Evolutionary conservation across 2,113 vertebrate species (phyloP), one percentile per base, ranked within the genome.

Genomic region (Alexandromys fortis): DNA sequence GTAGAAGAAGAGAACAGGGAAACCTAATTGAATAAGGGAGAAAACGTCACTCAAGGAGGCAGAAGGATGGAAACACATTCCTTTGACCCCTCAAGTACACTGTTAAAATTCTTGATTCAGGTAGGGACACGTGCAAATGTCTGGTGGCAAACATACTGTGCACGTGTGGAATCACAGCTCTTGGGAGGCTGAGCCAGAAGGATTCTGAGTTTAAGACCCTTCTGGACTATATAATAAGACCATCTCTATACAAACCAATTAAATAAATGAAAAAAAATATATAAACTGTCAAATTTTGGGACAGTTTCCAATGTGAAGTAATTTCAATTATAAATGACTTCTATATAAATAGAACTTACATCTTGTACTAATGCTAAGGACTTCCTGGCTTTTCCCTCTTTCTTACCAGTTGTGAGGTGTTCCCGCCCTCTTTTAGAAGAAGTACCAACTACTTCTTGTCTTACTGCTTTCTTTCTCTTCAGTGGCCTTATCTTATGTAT

Each of bases 401-500:
- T 88, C 49, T 72, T 8, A 52, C 67, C 22, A 68, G 1, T 45
- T 14, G 55, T 24, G 13, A 90, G 12, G 61, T 61, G 16, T 58
- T 85, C 4, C 26, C n/a, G 42, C 49, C 45, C 83, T 21, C 30
- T 70, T 85, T n/a, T n/a, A n/a, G 24, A 49, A 93, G 61, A 91
- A 47, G 42, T 7, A 45, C 61, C n/a, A 89, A 67, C 67, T 77
- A 75, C 77, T 61, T 30, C 45, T 86, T 82, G 55, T 52, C 73
- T 42, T 52, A 58, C 28, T 67, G 61, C 45, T 90, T 63, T 81
- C 52, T 90, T 63, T 81, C 70, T 95, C 22, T 77, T 70, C 78
- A 63, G 19, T 47, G 95, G 83, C 58, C 45, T 87, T 85, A 47
- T 78, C 94, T 94, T 73, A 87, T 93, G 72, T 93, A 81, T 96